These are phyloP conservation scores for Melanotaenia parkinsoni DNA, from an alignment of 2,797 vertebrate genomes.

Conservation along the genomic window DNA sequence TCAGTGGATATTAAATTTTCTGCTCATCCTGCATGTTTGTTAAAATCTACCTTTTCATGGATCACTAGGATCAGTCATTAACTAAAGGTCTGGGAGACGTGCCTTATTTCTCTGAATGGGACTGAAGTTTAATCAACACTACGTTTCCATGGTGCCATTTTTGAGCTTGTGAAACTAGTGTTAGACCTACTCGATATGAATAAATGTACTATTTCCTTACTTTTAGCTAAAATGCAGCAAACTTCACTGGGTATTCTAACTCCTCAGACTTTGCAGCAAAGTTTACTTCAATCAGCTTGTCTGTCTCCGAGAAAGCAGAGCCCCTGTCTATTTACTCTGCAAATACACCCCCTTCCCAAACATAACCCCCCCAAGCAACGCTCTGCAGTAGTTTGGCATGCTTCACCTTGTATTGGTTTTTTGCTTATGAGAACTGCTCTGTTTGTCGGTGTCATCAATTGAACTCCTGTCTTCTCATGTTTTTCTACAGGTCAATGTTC, in stretches of 20 bases:
- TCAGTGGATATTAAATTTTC: constrained; percentile 39
- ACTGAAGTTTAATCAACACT: constrained; percentile 3
- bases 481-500: constrained; percentile 90
- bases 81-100: constrained; percentile 47
- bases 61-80: constrained; percentile 70
- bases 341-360: constrained; percentile 60
- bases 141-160: not conserved
- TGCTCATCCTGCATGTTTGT: constrained; percentile 22
- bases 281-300: constrained; percentile 39
- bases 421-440: constrained; percentile 30
- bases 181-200: not conserved
- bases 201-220: not conserved
- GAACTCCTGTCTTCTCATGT: constrained; percentile 33
- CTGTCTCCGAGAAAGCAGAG: constrained; percentile 53
- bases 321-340: constrained; percentile 68
- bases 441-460: constrained; percentile 33
- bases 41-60: constrained; percentile 28
- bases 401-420: constrained; percentile 7
- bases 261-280: constrained; percentile 26
- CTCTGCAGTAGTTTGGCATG: constrained; percentile 22
- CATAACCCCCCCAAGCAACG: constrained; percentile 28
- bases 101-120: constrained; percentile 32
- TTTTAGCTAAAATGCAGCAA: not conserved
- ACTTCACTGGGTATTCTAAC: constrained; percentile 9
- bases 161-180: not conserved